Evolutionary conservation across 1,140 invertebrate genomes (phyloP).

Genomic region (Drosophila sp.): DNA sequence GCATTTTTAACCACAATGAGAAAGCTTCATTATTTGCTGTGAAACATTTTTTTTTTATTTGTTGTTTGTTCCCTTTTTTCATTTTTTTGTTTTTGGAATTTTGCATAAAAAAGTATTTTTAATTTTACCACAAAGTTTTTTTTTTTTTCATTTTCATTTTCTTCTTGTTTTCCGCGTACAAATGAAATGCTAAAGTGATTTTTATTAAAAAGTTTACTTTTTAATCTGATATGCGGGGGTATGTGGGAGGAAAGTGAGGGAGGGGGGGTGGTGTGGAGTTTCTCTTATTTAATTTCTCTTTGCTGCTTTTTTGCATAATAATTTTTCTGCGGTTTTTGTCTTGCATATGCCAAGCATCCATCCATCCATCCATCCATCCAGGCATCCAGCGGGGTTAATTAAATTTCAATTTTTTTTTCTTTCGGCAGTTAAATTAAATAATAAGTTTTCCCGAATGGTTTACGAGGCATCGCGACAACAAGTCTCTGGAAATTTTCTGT

Average conservation of each 20-base stretch:
- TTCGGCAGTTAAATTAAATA: conserved; percentile 30
- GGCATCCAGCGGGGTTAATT: conserved; percentile 54
- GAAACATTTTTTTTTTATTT: conserved; percentile 38
- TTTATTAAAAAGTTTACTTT: conserved; percentile 79
- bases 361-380: not conserved
- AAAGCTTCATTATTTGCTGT: conserved; percentile 63
- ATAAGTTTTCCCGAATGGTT: conserved; percentile 10
- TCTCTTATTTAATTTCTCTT: conserved; percentile 28
- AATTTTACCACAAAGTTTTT: conserved; percentile 77
- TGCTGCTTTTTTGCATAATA: conserved; percentile 41
- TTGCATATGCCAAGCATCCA: conserved; percentile 33
- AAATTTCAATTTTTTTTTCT: conserved; percentile 60
- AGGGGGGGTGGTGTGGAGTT: no score
- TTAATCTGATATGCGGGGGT: conserved; percentile 61
- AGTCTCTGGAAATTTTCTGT: conserved; percentile 22
- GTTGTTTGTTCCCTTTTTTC: conserved; percentile 54
- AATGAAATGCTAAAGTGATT: conserved; percentile 77
- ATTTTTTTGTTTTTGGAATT: conserved; percentile 50
- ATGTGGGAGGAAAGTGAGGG: no score
- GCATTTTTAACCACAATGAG: conserved; percentile 43
- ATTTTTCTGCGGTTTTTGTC: conserved; percentile 30
- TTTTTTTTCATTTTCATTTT: conserved; percentile 44
- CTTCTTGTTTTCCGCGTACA: conserved; percentile 30
- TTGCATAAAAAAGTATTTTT: conserved; percentile 69
- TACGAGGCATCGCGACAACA: not conserved